A percentile compares a stretch with the other conserved stretches of the same genome.
Conservation (phyloP, 2,113 vertebrate species). For the Microtus ochrogaster region DNA sequence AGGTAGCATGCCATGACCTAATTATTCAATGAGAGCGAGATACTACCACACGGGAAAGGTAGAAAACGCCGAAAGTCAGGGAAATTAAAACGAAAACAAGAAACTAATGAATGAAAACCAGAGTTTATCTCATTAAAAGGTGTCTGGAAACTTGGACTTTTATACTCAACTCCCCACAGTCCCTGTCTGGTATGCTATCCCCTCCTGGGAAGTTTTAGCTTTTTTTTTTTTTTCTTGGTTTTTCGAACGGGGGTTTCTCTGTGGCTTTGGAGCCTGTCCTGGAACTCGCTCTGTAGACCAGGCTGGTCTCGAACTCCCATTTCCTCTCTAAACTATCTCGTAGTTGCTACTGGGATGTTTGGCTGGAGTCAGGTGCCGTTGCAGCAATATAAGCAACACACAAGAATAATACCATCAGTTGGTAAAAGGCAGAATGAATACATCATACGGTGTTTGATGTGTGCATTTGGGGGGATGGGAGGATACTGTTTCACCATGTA, state of each 20-base stretch:
- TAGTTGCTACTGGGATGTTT: neutral
- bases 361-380: neutral
- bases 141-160: neutral
- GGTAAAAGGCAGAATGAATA: neutral
- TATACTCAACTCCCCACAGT: neutral
- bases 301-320: no score
- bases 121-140: neutral
- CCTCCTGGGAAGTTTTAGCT: neutral
- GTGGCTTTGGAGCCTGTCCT: no score
- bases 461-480: neutral
- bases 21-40: conserved; percentile 7
- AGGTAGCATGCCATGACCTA: neutral
- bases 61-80: neutral
- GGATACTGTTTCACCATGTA: neutral
- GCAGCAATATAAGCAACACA: conserved; percentile 8
- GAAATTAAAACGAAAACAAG: neutral
- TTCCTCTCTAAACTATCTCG: conserved; percentile 22
- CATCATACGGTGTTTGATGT: neutral
- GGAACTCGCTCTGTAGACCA: no score
- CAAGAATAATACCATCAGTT: conserved; percentile 8
- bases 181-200: neutral
- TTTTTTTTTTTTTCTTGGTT: no score
- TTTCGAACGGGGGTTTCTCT: no score
- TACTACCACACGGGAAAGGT: neutral
- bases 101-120: neutral